A percentile compares a stretch with the other conserved stretches of the same genome.
These are phyloP conservation scores for Kryptopterus vitreolus DNA, from an alignment of 2,797 vertebrate genomes.

Conservation along the genomic window DNA sequence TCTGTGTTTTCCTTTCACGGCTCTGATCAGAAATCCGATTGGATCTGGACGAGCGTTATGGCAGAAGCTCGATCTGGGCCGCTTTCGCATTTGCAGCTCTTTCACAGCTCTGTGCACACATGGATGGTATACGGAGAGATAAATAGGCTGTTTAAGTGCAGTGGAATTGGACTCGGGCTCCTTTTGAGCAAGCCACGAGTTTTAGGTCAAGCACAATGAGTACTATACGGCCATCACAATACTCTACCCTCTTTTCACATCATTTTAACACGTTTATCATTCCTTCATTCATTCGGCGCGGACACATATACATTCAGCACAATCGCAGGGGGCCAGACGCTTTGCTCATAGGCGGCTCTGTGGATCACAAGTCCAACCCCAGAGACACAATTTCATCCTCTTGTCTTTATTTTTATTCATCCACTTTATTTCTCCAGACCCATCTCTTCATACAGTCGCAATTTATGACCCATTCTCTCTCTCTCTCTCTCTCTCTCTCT, in stretches of 20 bases:
- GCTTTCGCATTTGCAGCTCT: conserved; percentile 22
- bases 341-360: background rate
- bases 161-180: conserved; percentile 26
- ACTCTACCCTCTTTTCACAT: conserved; percentile 19
- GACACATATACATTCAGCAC: background rate
- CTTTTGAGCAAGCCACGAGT: conserved; percentile 37
- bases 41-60: conserved; percentile 16
- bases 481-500: no score
- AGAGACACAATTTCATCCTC: conserved; percentile 64
- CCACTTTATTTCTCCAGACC: background rate
- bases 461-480: conserved; percentile 54
- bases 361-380: conserved; percentile 43
- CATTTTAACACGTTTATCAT: background rate
- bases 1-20: conserved; percentile 35
- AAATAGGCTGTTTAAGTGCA: conserved; percentile 25
- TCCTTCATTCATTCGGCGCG: background rate
- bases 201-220: conserved; percentile 32
- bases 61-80: conserved; percentile 37
- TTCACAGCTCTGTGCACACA: conserved; percentile 36
- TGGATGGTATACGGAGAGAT: conserved; percentile 15
- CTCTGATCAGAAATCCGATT: conserved; percentile 41
- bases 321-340: background rate
- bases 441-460: conserved; percentile 2
- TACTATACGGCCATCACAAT: background rate
- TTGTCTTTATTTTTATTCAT: conserved; percentile 19